Percentiles rank a stretch among this genome's conserved stretches.
Evolutionary conservation across 2,797 vertebrate species (phyloP).

Genomic region (Hemitrygon akajei): DNA sequence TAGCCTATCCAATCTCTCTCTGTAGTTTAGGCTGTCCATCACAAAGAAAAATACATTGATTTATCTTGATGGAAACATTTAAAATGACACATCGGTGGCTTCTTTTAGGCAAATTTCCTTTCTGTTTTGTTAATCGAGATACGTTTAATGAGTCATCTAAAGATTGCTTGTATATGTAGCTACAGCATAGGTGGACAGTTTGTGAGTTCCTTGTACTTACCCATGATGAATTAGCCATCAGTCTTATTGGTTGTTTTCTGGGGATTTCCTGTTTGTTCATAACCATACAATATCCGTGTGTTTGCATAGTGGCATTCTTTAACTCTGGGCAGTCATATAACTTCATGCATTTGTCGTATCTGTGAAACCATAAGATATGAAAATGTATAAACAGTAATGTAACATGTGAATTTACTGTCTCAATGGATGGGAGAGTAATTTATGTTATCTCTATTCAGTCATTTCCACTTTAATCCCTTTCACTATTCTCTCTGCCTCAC

Average conservation of each 20-base stretch:
- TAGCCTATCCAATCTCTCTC: no score
- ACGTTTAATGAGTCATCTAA: neutral
- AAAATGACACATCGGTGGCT: neutral
- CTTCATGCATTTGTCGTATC: neutral
- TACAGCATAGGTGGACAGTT: neutral
- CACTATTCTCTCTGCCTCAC: neutral
- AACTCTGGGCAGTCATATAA: neutral
- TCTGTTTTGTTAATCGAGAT: neutral
- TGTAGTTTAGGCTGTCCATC: no score
- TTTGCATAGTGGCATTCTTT: no score
- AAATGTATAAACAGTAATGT: neutral
- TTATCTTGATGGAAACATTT: no score
- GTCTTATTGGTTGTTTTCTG: neutral
- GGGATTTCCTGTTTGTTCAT: neutral
- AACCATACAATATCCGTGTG: fast-evolving
- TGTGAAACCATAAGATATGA: neutral
- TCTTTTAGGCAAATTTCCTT: neutral
- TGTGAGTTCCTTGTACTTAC: neutral
- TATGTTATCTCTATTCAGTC: neutral
- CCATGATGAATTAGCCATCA: neutral
- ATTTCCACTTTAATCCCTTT: neutral
- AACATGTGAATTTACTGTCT: neutral
- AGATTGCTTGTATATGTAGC: neutral
- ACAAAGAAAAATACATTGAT: no score
- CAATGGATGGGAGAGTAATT: neutral